Evolutionary conservation across 2,888 invertebrate genomes (phyloP), one percentile per base, ranked within the genome.

Genomic region (Mythimna lalbum): DNA sequence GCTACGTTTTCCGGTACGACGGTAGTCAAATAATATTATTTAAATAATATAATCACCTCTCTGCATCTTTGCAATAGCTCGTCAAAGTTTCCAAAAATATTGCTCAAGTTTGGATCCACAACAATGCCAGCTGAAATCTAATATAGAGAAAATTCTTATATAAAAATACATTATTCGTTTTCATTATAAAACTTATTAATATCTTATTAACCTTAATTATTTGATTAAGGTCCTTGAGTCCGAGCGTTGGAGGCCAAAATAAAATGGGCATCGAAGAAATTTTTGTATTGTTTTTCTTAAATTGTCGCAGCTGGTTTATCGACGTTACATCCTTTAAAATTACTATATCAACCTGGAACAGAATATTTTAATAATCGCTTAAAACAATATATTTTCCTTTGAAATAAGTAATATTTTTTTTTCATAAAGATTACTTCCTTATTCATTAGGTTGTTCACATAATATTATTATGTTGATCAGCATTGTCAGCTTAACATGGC

Each of bases 111-210:
- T 33, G 78, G 73, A 69, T 91, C 87, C 67, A 87, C 57, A 70
- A 91, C 69, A 47, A 90, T 78, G 31, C 89, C 90, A 79, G 83
- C 85, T 80, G 88, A 86, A 87, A 88, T 87, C 90, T 90, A 80
- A 84, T 83, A 74, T 80, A 67, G 69, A 50, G 7, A 73, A 70
- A 72, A 57, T 67, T 60, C 39, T 64, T 17, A 53, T 62, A 52
- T 27, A 71, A 47, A 19, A 77, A 59, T 76, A 68, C 82, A 81
- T 80, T 66, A 81, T 79, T 75, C 66, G 55, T 52, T 72, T 73
- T 43, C 55, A 69, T 78, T 69, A 79, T 73, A 78, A 85, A 86
- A 84, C 81, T 56, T 61, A 72, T 56, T 61, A 72, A 82, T 77
- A 75, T 76, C 80, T 82, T 84, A 88, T 81, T 87, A 85, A 87